These are phyloP conservation scores for Actinia equina DNA, from an alignment of 64 coral and sea anemone genomes.

Conservation along the genomic window DNA sequence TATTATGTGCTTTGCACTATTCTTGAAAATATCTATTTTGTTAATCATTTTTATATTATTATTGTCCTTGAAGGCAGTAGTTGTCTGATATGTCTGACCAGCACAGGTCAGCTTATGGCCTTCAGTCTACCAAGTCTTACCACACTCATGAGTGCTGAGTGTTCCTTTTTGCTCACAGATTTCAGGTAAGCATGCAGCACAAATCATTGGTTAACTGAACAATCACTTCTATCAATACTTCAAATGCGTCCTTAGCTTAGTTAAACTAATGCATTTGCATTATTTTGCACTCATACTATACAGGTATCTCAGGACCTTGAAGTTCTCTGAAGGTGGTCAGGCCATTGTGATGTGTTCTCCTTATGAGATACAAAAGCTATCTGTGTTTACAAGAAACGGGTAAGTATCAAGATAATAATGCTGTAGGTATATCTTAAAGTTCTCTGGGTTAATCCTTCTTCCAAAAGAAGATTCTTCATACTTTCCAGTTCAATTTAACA, in stretches of 20 bases:
- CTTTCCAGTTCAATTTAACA: no score
- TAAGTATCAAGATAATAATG: background rate
- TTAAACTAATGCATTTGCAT: no score
- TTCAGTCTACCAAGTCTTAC: conserved; percentile 86
- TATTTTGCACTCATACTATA: background rate
- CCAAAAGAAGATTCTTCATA: no score
- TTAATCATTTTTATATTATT: background rate
- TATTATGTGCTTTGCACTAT: no score
- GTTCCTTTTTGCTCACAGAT: conserved; percentile 63
- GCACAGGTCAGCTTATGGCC: conserved; percentile 67
- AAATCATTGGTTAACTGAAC: no score
- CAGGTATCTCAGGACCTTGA: conserved; percentile 81
- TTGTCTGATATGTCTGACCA: conserved; percentile 82
- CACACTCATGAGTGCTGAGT: conserved; percentile 67
- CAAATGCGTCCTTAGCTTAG: no score
- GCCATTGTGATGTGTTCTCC: conserved; percentile 84
- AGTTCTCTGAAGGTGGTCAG: conserved; percentile 81
- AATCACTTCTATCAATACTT: no score
- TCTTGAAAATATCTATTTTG: no score
- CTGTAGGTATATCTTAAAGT: no score
- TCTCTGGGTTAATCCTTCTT: no score
- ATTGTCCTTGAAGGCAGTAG: conserved; percentile 62
- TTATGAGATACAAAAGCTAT: conserved; percentile 84
- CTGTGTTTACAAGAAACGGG: conserved; percentile 87
- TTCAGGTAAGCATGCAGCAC: conserved; percentile 42